Conservation (phyloP, 2,888 invertebrate genomes). For the Bedellia somnulentella region DNA sequence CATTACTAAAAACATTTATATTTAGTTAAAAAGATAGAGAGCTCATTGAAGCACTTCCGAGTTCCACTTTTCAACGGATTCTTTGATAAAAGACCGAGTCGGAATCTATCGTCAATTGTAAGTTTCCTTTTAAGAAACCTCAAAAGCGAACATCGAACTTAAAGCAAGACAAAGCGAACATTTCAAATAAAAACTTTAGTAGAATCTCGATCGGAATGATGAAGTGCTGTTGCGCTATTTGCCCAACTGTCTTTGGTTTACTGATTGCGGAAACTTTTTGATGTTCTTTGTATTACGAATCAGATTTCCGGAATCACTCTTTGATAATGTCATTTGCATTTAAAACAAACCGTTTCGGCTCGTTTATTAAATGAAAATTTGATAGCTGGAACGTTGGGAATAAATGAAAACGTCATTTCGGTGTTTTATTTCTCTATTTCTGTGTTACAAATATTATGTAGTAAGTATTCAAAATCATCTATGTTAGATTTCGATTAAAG, state of each 20-base stretch:
- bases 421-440: conserved; percentile 34
- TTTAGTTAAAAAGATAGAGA: no score
- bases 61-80: no score
- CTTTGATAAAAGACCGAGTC: no score
- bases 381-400: no score
- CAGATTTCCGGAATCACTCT: no score
- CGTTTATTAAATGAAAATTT: no score
- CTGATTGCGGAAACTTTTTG: conserved; percentile 5
- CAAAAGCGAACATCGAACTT: conserved; percentile 37
- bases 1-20: no score
- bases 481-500: conserved; percentile 20
- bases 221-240: conserved; percentile 23
- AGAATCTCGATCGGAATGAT: conserved; percentile 26
- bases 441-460: conserved; percentile 55
- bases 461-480: conserved; percentile 31
- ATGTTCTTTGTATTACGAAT: no score
- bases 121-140: conserved; percentile 38
- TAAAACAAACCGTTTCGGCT: no score
- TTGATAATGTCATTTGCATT: no score
- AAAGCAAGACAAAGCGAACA: conserved; percentile 34
- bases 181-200: conserved; percentile 35
- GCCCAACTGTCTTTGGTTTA: conserved; percentile 10
- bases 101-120: conserved; percentile 24
- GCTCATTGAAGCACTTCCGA: no score
- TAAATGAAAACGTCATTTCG: no score